A percentile compares a stretch with the other conserved stretches of the same genome.
These are phyloP conservation scores for Hydropotes inermis DNA, from an alignment of 2,113 vertebrate species.

Conservation along the genomic window DNA sequence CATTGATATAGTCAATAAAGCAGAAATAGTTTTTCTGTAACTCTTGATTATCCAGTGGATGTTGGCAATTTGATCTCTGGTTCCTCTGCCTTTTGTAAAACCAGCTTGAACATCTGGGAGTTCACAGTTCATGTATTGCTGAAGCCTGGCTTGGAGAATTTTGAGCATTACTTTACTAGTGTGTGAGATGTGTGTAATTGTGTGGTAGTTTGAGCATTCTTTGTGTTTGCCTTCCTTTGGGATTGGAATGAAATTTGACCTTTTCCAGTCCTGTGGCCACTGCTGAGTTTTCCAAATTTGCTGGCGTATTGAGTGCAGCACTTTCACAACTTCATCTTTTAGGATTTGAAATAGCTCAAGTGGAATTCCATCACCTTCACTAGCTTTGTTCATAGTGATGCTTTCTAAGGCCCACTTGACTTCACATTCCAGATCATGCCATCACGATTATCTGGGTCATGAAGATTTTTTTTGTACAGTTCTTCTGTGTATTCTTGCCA, in stretches of 20 bases:
- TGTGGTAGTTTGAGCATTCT: neutral
- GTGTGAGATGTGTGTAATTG: neutral
- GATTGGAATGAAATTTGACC: neutral
- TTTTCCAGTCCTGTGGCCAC: neutral
- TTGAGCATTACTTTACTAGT: neutral
- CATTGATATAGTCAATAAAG: neutral
- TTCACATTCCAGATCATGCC: neutral
- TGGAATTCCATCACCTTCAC: neutral
- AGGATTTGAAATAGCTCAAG: neutral
- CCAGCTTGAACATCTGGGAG: neutral
- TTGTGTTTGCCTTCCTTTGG: neutral
- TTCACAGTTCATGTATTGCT: neutral
- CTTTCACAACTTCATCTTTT: neutral
- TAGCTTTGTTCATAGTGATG: neutral
- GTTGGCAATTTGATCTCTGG: neutral
- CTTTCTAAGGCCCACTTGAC: neutral
- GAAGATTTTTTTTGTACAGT: neutral
- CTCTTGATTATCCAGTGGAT: neutral
- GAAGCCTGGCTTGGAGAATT: neutral
- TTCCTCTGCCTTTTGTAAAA: neutral
- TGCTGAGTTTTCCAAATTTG: neutral
- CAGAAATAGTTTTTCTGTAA: neutral
- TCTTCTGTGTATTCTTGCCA: neutral
- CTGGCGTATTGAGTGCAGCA: neutral
- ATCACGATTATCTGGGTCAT: neutral